Percentiles rank a stretch among this genome's conserved stretches.
Evolutionary conservation across 2,888 invertebrate genomes (phyloP).

Genomic region (Sesia apiformis): DNA sequence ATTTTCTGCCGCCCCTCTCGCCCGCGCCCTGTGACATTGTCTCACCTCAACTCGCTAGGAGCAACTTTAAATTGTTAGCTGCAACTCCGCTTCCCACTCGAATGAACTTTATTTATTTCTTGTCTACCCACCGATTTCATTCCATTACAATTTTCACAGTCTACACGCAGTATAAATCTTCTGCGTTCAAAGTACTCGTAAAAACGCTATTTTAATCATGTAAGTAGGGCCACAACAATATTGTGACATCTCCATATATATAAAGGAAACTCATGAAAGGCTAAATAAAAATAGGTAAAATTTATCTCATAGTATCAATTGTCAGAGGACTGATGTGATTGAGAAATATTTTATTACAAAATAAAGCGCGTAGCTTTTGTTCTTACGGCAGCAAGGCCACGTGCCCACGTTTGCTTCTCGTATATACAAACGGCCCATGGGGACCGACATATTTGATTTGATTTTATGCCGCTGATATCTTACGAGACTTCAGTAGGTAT

Average conservation of each 20-base stretch:
- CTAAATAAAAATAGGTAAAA: too few species aligned
- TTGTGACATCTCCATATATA: too few species aligned
- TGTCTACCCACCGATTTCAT: conserved; percentile 23
- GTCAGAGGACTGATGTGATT: conserved; percentile 14
- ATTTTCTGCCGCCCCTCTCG: conserved; percentile 1
- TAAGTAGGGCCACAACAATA: too few species aligned
- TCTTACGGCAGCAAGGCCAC: conserved; percentile 3
- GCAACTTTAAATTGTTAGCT: conserved; percentile 66
- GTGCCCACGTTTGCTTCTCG: too few species aligned
- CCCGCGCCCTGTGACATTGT: conserved; percentile 28
- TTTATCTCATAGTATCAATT: conserved; percentile 7
- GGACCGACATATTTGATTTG: conserved; percentile 46
- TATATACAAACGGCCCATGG: conserved; percentile 14
- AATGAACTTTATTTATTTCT: conserved; percentile 55
- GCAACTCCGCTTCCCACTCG: conserved; percentile 50
- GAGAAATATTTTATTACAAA: conserved; percentile 35
- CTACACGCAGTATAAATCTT: too few species aligned
- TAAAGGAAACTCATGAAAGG: too few species aligned
- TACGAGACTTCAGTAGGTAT: conserved; percentile 20
- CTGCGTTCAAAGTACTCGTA: neutral
- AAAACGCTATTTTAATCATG: too few species aligned
- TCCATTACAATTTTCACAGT: conserved; percentile 7
- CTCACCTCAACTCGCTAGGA: conserved; percentile 49
- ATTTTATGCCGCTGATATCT: conserved; percentile 42
- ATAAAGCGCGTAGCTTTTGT: conserved; percentile 23